Percentiles rank a stretch among this genome's conserved stretches.
phyloP scores from a whole-genome alignment of 2,888 invertebrate species.

The Acanthopleura granulata region DNA sequence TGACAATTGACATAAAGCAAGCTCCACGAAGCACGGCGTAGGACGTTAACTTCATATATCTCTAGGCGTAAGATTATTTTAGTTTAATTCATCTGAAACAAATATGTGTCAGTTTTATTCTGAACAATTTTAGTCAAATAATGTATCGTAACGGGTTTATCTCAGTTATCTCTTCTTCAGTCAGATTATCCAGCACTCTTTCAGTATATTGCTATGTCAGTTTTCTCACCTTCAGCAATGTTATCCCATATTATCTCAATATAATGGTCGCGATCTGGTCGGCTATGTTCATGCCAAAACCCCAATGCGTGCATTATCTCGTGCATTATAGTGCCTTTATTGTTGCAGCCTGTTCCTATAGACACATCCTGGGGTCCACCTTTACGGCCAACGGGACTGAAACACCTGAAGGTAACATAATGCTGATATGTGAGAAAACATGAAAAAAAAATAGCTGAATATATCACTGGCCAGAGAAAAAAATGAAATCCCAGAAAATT shows the following conservation, averaged over 20 bases:
- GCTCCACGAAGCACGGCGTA: too few species aligned
- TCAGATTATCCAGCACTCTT: constrained; percentile 19
- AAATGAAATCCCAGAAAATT: too few species aligned
- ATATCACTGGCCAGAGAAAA: too few species aligned
- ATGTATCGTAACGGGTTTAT: not conserved
- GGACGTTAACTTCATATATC: too few species aligned
- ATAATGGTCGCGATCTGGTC: constrained; percentile 82
- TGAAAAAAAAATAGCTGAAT: too few species aligned
- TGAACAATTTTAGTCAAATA: too few species aligned
- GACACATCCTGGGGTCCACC: constrained; percentile 83
- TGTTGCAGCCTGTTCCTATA: constrained; percentile 72
- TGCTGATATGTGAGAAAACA: not conserved
- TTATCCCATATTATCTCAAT: constrained; percentile 69
- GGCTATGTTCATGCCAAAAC: constrained; percentile 87
- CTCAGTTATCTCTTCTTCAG: constrained; percentile 31
- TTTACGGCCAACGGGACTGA: constrained; percentile 81
- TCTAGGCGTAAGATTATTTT: too few species aligned
- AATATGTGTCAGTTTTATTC: too few species aligned
- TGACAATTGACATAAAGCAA: too few species aligned
- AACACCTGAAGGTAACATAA: constrained; percentile 73
- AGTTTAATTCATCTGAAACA: too few species aligned
- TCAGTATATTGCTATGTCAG: not conserved
- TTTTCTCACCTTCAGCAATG: constrained; percentile 23
- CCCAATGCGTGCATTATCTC: constrained; percentile 86
- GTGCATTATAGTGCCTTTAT: constrained; percentile 78